phyloP scores from a whole-genome alignment of 2,888 invertebrate species.

The Lacanobia wlatinum region DNA sequence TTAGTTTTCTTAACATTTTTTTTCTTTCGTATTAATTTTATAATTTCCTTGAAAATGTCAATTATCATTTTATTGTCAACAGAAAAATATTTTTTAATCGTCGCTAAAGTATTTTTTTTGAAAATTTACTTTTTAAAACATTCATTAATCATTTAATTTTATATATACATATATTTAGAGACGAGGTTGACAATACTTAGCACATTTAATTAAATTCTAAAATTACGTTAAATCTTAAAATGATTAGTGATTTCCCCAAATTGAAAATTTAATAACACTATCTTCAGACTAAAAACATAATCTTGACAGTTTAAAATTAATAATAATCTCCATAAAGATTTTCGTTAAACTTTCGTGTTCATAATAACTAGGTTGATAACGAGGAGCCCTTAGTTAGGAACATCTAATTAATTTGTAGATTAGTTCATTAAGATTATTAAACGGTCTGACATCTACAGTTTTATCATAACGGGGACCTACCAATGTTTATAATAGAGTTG shows the following conservation, averaged over 20 bases:
- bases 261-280: background rate
- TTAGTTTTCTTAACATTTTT: too few species aligned
- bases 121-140: too few species aligned
- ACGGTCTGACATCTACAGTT: background rate
- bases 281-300: background rate
- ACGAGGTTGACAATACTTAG: background rate
- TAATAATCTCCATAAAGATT: background rate
- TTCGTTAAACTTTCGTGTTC: conserved; percentile 19
- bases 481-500: too few species aligned
- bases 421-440: conserved; percentile 33
- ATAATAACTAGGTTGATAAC: conserved; percentile 37
- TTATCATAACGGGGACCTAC: too few species aligned
- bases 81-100: background rate
- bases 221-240: background rate
- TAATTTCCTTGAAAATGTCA: too few species aligned
- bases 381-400: conserved; percentile 26
- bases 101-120: background rate
- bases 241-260: background rate
- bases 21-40: too few species aligned
- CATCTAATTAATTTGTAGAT: conserved; percentile 38
- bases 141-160: background rate
- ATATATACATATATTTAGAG: background rate
- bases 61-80: background rate
- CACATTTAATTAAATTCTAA: background rate
- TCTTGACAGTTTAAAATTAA: conserved; percentile 6